phyloP scores from a whole-genome alignment of 2,888 invertebrate species.

The Drosophila fungiperda region DNA sequence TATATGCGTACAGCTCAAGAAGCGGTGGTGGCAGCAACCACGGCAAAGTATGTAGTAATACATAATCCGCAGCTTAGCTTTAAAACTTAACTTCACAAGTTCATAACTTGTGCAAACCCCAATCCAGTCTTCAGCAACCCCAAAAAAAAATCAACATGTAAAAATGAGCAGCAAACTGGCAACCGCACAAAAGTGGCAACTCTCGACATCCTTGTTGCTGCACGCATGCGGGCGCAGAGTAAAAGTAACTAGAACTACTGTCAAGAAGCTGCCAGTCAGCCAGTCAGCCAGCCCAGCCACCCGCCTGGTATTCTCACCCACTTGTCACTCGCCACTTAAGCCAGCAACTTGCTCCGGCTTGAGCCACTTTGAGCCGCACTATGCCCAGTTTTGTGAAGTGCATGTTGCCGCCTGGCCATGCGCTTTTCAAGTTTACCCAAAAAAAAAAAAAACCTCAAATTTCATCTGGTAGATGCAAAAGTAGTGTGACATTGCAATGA shows the following conservation, averaged over 20 bases:
- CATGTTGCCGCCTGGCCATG: conserved; percentile 7
- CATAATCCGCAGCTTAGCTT: conserved; percentile 77
- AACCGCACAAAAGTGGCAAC: conserved; percentile 54
- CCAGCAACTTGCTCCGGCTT: conserved; percentile 34
- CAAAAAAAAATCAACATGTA: conserved; percentile 23
- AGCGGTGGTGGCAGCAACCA: conserved; percentile 49
- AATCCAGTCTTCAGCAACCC: conserved; percentile 1
- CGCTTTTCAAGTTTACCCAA: conserved; percentile 24
- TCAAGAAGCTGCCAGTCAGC: conserved; percentile 24
- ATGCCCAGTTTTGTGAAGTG: conserved; percentile 40
- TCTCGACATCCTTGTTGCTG: conserved; percentile 52
- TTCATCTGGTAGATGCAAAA: background rate
- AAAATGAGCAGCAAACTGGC: conserved; percentile 27
- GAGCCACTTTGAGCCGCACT: conserved; percentile 29
- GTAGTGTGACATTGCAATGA: conserved; percentile 59
- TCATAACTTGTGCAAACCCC: conserved; percentile 70
- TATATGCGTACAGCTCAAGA: conserved; percentile 26
- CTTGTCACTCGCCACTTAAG: conserved; percentile 65
- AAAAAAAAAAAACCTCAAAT: conserved; percentile 11
- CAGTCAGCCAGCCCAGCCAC: background rate
- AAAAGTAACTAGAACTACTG: conserved; percentile 28
- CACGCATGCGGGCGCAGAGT: conserved; percentile 49
- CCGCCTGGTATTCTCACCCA: conserved; percentile 34
- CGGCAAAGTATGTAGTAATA: conserved; percentile 73
- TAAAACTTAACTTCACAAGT: conserved; percentile 78